phyloP scores from a whole-genome alignment of 2,113 vertebrate genomes.

The Axis porcinus region DNA sequence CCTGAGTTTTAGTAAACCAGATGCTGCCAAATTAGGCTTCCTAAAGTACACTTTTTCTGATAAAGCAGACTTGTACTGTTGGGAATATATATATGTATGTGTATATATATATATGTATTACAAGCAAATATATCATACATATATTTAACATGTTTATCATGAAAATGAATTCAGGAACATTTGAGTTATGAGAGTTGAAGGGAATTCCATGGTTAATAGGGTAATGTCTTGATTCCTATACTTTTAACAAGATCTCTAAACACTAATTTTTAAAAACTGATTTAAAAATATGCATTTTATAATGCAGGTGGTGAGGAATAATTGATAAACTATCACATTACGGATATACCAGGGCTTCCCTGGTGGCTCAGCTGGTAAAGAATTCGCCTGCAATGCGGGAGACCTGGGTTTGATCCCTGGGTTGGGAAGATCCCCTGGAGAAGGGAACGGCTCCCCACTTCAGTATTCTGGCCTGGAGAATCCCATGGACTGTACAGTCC shows the following conservation, averaged over 20 bases:
- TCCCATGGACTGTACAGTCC: background rate
- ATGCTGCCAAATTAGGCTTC: conserved; percentile 43
- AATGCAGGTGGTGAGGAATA: background rate
- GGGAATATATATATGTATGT: rapidly evolving
- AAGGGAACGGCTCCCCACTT: background rate
- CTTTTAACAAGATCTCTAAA: background rate
- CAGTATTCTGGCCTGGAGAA: background rate
- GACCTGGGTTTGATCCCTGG: background rate
- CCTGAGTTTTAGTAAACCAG: conserved; percentile 52
- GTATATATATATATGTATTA: no score
- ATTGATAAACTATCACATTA: background rate
- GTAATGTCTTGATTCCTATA: background rate
- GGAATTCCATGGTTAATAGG: background rate
- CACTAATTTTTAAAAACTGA: background rate
- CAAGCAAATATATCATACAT: no score
- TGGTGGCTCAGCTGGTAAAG: background rate
- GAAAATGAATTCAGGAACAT: background rate
- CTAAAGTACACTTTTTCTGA: background rate
- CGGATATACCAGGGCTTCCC: background rate
- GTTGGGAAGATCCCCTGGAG: background rate
- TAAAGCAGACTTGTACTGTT: background rate
- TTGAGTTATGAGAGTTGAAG: background rate
- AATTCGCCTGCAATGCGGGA: rapidly evolving
- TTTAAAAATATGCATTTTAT: background rate
- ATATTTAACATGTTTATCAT: background rate